phyloP scores from a whole-genome alignment of 2,113 vertebrate genomes.

The Glaucidium brasilianum region DNA sequence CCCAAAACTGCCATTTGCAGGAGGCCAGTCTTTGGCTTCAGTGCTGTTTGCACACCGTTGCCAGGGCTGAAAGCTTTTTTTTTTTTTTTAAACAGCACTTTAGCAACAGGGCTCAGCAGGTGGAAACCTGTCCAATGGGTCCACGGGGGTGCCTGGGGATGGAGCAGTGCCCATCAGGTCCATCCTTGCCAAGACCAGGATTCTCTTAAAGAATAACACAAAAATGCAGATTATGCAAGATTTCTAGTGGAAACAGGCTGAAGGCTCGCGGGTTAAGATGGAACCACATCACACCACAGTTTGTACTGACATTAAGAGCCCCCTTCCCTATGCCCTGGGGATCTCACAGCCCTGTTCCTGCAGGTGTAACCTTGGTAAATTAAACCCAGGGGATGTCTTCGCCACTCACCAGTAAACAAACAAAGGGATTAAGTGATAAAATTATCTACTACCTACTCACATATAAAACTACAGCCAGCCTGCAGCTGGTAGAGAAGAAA shows the following conservation, averaged over 20 bases:
- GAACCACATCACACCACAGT: background rate
- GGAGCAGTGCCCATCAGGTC: background rate
- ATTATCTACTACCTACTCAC: background rate
- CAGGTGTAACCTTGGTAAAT: background rate
- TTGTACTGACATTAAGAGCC: background rate
- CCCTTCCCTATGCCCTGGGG: background rate
- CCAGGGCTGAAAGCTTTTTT: background rate
- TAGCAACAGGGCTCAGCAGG: slow-evolving; percentile 33
- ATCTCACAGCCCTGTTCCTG: background rate
- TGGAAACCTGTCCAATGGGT: slow-evolving; percentile 70
- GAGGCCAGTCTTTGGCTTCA: background rate
- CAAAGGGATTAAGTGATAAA: background rate
- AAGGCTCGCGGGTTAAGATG: background rate
- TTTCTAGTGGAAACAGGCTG: background rate
- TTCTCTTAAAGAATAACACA: background rate
- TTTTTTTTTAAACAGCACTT: background rate
- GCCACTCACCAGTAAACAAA: background rate
- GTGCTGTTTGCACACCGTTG: background rate
- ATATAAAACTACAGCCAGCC: background rate
- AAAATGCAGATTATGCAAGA: background rate
- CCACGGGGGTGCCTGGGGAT: background rate
- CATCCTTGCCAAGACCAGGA: background rate
- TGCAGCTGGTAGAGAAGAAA: background rate
- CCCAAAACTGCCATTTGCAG: background rate
- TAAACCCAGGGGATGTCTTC: background rate